Percentiles rank a stretch among this genome's conserved stretches.
Conservation (phyloP, 2,888 invertebrate genomes). For the Orgyia antiqua region DNA sequence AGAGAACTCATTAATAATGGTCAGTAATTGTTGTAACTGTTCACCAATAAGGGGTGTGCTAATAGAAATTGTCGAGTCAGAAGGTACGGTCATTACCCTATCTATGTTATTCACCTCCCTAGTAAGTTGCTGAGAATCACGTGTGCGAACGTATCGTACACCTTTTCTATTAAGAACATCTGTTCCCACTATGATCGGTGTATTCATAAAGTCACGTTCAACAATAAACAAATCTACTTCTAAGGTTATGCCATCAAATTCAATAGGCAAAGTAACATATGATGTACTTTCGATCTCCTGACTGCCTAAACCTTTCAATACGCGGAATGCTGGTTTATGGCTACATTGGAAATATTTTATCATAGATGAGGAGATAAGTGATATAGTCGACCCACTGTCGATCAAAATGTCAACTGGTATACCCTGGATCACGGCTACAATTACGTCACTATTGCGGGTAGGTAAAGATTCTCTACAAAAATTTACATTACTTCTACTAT, state of each 20-base stretch:
- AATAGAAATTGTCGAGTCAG: not conserved
- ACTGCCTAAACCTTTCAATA: constrained; percentile 3
- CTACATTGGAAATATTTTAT: constrained; percentile 2
- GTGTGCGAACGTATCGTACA: not conserved
- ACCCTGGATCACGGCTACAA: constrained; percentile 4
- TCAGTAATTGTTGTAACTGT: not conserved
- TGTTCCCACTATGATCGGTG: constrained; percentile 6
- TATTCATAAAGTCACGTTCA: no score
- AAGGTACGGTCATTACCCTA: no score
- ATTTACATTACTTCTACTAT: not conserved
- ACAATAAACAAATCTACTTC: no score
- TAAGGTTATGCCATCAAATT: no score
- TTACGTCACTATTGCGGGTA: not conserved
- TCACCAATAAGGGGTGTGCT: not conserved
- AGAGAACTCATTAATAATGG: not conserved
- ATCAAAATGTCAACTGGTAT: constrained; percentile 6
- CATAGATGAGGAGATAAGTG: constrained; percentile 1
- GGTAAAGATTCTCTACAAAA: not conserved
- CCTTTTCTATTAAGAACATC: constrained; percentile 6
- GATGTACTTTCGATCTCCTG: no score
- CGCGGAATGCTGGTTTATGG: not conserved
- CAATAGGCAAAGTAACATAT: no score
- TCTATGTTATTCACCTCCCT: no score
- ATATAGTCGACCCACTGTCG: constrained; percentile 6
- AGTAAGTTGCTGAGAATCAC: not conserved